Percentiles rank a stretch among this genome's conserved stretches.
Conservation (phyloP, 2,888 invertebrate genomes). For the Apotomis turbidana region DNA sequence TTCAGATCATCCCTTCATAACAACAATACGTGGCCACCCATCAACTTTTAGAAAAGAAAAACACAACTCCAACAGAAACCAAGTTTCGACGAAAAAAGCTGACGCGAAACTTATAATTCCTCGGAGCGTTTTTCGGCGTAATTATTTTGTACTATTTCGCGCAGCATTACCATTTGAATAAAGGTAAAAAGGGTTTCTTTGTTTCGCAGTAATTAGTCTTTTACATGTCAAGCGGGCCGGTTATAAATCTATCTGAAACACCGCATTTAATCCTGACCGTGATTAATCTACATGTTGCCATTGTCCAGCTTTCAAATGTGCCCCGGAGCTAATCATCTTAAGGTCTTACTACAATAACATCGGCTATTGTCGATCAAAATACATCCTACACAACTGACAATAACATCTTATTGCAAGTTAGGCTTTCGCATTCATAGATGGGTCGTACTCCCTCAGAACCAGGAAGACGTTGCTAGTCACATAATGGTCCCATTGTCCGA, state of each 20-base stretch:
- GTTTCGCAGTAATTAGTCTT: slow-evolving; percentile 33
- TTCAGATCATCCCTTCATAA: no score
- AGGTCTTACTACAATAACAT: slow-evolving; percentile 28
- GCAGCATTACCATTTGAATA: slow-evolving; percentile 13
- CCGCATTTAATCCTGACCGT: slow-evolving; percentile 23
- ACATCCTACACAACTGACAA: slow-evolving; percentile 64
- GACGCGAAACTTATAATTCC: neutral
- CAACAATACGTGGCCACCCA: no score
- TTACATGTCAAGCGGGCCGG: slow-evolving; percentile 29
- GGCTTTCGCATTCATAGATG: slow-evolving; percentile 59
- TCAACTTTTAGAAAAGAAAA: no score
- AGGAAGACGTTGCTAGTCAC: slow-evolving; percentile 64
- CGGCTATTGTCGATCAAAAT: slow-evolving; percentile 56
- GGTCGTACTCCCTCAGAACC: slow-evolving; percentile 56
- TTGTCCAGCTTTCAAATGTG: slow-evolving; percentile 31
- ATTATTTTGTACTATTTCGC: slow-evolving; percentile 13
- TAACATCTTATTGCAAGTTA: slow-evolving; percentile 68
- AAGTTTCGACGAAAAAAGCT: neutral
- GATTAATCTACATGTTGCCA: slow-evolving; percentile 25
- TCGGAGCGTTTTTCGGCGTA: slow-evolving; percentile 4
- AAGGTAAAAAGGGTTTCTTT: slow-evolving; percentile 28
- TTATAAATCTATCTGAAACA: slow-evolving; percentile 30
- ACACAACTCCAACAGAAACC: neutral
- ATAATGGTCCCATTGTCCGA: slow-evolving; percentile 72
- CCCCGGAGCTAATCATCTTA: slow-evolving; percentile 36